Base-by-base conservation (phyloP, 2,888 invertebrate species). In the Chalcis sispes region DNA sequence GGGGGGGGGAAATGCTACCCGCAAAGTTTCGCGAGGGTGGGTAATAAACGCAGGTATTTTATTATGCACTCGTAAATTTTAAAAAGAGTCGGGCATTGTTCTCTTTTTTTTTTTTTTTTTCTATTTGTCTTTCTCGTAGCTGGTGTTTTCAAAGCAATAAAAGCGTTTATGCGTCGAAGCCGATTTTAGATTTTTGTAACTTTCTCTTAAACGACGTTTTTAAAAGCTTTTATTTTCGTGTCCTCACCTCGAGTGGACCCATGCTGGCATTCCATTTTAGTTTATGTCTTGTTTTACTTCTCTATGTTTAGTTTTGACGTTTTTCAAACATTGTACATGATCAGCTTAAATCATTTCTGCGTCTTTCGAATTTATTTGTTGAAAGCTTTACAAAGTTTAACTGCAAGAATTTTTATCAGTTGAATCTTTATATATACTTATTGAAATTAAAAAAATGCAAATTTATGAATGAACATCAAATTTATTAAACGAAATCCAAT, bases 41-140 rank as follows among this genome's bases (percentile, higher is more conserved):
- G 20, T n/a, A 23, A 10, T 13, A 18, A 13, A 4, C 2, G n/a
- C 58, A 72, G 72, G 59, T 59, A 65, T 27, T 65, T 72, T 72
- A 58, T 8, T 18, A 58, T 8, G 25, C 8, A 1, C 7, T 50
- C 25, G 48, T 50, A 72, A 72, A 72, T 10, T 66, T 66, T n/a
- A 18, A 56, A n/a, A 15, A 13, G 42, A 42, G 42, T 8, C 8
- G 8, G 20, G 50, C 40, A 59, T 65, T 48, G 36, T 65, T 52
- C 8, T 36, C 48, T 58, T 65, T 72, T 36, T 58, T 25, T 20
- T 18, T 25, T 2, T 27, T 61, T 15, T 54, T 13, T 40, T 54
- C 27, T 50, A 5, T 61, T 29, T 48, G 27, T 29, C 7, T 29
- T 15, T 32, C 42, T 15, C 29, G 20, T 20, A 27, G 8, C 7